Conservation (phyloP, 1,140 invertebrate species). For the Drosophila santomea region DNA sequence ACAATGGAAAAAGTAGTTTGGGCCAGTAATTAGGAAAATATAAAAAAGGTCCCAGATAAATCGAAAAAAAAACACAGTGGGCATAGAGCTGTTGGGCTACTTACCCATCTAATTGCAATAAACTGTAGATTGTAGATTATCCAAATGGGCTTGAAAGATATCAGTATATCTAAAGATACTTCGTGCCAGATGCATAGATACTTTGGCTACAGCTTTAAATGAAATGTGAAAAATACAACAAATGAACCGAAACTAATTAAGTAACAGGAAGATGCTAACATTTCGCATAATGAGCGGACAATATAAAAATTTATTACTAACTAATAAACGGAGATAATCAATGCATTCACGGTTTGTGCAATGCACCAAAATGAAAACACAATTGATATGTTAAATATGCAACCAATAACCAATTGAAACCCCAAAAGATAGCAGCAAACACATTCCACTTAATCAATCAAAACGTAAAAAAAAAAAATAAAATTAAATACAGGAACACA, state of each 20-base stretch:
- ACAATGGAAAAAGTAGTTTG: slow-evolving; percentile 29
- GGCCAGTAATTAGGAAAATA: slow-evolving; percentile 5
- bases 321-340: background rate
- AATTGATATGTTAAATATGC: slow-evolving; percentile 23
- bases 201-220: no score
- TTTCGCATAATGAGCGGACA: no score
- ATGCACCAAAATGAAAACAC: background rate
- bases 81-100: slow-evolving; percentile 1
- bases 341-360: background rate
- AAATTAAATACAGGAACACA: slow-evolving; percentile 43
- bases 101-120: slow-evolving; percentile 16
- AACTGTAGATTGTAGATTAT: slow-evolving; percentile 7
- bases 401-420: slow-evolving; percentile 37
- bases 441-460: slow-evolving; percentile 47
- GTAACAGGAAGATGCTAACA: no score
- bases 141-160: background rate
- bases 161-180: background rate
- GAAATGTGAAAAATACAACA: background rate
- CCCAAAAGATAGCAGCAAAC: slow-evolving; percentile 30
- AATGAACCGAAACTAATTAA: background rate
- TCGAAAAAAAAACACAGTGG: slow-evolving; percentile 8
- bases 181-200: no score
- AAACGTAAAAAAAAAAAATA: slow-evolving; percentile 2
- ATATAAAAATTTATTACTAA: background rate
- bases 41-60: slow-evolving; percentile 16